Evolutionary conservation across 2,113 vertebrate species (phyloP).

Genomic region (Nothobranchius furzeri): DNA sequence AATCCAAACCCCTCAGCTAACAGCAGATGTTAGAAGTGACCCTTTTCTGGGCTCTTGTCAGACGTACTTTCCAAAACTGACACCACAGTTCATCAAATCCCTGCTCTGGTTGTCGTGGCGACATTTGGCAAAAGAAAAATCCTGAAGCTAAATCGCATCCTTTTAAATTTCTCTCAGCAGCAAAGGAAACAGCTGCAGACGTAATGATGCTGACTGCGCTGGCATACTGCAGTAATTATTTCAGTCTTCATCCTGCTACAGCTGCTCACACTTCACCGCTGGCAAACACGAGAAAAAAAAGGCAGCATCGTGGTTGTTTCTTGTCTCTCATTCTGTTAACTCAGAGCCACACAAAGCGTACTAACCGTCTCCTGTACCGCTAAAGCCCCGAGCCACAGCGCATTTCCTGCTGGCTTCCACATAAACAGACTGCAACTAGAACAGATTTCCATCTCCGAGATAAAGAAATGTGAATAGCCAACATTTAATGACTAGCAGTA

Average conservation of each 20-base stretch:
- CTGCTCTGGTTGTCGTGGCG: slow-evolving; percentile 9
- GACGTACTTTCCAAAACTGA: slow-evolving; percentile 60
- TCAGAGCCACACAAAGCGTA: slow-evolving; percentile 52
- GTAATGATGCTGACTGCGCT: slow-evolving; percentile 30
- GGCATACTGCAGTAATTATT: slow-evolving; percentile 66
- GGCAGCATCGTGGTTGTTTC: slow-evolving; percentile 28
- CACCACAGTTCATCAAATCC: slow-evolving; percentile 14
- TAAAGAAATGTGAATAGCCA: slow-evolving; percentile 30
- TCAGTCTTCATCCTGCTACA: slow-evolving; percentile 63
- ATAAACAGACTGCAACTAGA: slow-evolving; percentile 36
- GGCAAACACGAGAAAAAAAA: slow-evolving; percentile 57
- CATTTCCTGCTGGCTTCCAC: slow-evolving; percentile 44
- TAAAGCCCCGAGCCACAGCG: slow-evolving; percentile 30
- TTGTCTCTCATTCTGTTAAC: slow-evolving; percentile 46
- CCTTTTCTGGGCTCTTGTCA: slow-evolving; percentile 21
- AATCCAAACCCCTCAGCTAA: slow-evolving; percentile 23
- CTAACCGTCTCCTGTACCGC: slow-evolving; percentile 40
- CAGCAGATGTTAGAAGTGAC: slow-evolving; percentile 4
- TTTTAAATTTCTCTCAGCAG: slow-evolving; percentile 53
- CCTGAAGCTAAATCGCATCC: slow-evolving; percentile 25
- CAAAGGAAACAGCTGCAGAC: slow-evolving; percentile 68
- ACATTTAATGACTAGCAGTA: slow-evolving; percentile 34
- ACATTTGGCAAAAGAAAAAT: neutral
- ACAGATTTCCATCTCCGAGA: slow-evolving; percentile 36
- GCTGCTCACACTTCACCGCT: slow-evolving; percentile 68